phyloP scores from a whole-genome alignment of 2,888 invertebrate genomes.

The Trichacis sp. region DNA sequence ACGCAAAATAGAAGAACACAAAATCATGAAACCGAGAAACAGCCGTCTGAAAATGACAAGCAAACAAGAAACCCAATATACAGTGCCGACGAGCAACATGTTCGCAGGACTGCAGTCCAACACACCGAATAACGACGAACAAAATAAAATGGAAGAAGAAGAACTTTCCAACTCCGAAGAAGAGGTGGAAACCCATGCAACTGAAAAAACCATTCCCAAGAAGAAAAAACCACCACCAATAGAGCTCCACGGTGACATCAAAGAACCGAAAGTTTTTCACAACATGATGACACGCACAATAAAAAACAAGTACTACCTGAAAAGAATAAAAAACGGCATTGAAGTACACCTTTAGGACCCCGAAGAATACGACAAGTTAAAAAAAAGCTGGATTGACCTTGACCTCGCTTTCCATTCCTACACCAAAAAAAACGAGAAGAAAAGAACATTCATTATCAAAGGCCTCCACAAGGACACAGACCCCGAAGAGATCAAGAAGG shows the following conservation, averaged over 20 bases:
- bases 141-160: too few relatives aligned
- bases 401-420: background rate
- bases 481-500: background rate
- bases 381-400: background rate
- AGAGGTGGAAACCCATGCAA: too few relatives aligned
- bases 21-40: too few relatives aligned
- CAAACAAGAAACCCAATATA: too few relatives aligned
- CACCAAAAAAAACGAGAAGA: background rate
- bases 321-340: background rate
- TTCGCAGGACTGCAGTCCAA: too few relatives aligned
- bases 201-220: too few relatives aligned
- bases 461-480: background rate
- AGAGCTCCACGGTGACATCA: background rate
- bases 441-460: conserved; percentile 5
- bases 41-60: too few relatives aligned
- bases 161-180: too few relatives aligned
- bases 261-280: background rate
- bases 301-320: background rate
- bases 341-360: background rate
- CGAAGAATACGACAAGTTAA: background rate
- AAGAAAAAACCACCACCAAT: conserved; percentile 3
- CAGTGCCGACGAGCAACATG: too few relatives aligned
- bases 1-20: too few relatives aligned
- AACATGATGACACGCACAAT: background rate
- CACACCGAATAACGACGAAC: too few relatives aligned